A percentile compares a stretch with the other conserved stretches of the same genome.
Evolutionary conservation across 2,888 invertebrate species (phyloP).

Genomic region (Idaea dimidiata): DNA sequence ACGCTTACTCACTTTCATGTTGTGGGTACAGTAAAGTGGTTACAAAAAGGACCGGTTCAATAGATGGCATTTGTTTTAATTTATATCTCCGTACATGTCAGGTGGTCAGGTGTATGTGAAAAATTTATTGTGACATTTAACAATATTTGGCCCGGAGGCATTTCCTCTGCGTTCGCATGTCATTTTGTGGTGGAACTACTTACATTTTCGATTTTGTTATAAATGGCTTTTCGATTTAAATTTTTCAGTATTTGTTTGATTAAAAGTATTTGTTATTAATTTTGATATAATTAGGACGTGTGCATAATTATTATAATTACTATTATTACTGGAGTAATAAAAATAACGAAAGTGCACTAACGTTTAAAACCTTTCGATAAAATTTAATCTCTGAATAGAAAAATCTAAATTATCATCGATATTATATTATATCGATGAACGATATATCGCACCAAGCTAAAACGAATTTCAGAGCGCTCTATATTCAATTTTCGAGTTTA

Average conservation of each 20-base stretch:
- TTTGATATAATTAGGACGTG: too few relatives aligned
- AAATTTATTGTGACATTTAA: conserved; percentile 1
- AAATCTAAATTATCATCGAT: too few relatives aligned
- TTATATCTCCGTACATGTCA: neutral
- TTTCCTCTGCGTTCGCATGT: neutral
- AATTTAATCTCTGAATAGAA: too few relatives aligned
- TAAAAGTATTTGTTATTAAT: neutral
- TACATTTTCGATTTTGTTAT: neutral
- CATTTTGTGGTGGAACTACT: neutral
- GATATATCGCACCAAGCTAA: too few relatives aligned
- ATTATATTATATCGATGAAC: too few relatives aligned
- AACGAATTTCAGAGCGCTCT: too few relatives aligned
- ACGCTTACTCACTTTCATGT: neutral
- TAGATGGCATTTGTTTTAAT: neutral
- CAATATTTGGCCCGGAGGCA: conserved; percentile 9
- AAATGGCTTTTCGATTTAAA: neutral
- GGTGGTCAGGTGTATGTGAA: neutral
- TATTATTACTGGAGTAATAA: too few relatives aligned
- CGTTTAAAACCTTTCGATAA: too few relatives aligned
- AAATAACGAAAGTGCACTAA: too few relatives aligned
- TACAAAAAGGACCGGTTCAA: neutral
- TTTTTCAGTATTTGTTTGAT: neutral
- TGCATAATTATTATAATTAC: too few relatives aligned
- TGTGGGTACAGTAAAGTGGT: neutral
- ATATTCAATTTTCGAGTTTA: too few relatives aligned